These are phyloP conservation scores for Silvanus unidentatus DNA, from an alignment of 2,888 invertebrate genomes.

Conservation along the genomic window DNA sequence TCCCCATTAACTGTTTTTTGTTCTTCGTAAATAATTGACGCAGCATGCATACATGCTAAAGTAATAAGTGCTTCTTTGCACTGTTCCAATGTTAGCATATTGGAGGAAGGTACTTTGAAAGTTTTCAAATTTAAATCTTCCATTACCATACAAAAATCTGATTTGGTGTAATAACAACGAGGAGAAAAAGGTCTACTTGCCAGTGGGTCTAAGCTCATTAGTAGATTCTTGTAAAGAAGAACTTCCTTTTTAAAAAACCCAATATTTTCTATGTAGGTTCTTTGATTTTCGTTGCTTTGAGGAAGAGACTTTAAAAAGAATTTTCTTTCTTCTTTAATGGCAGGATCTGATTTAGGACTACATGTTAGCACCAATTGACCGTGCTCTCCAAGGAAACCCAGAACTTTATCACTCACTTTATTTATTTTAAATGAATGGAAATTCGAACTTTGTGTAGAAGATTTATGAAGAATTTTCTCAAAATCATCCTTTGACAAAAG, in stretches of 20 bases:
- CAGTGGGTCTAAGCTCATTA: conserved; percentile 26
- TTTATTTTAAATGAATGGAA: conserved; percentile 17
- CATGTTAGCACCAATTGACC: conserved; percentile 24
- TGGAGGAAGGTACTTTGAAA: conserved; percentile 24
- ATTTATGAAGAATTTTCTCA: conserved; percentile 20
- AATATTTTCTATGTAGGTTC: conserved; percentile 47
- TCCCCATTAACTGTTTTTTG: conserved; percentile 20
- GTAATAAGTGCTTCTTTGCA: conserved; percentile 15
- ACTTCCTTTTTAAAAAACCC: conserved; percentile 47
- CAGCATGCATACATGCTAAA: conserved; percentile 50
- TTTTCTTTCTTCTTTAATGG: conserved; percentile 19
- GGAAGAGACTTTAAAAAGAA: conserved; percentile 61
- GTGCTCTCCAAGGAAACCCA: conserved; percentile 35
- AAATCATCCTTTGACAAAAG: conserved; percentile 23
- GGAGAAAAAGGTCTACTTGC: conserved; percentile 32
- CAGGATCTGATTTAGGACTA: conserved; percentile 7
- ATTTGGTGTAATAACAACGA: conserved; percentile 42
- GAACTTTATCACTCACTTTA: conserved; percentile 23
- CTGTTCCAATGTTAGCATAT: conserved; percentile 15
- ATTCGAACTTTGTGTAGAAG: conserved; percentile 13
- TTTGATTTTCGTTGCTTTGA: conserved; percentile 45
- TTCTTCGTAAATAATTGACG: conserved; percentile 51
- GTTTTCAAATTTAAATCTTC: conserved; percentile 46
- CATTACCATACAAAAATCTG: conserved; percentile 48
- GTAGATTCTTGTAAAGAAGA: conserved; percentile 29